Conservation (phyloP, 2,888 invertebrate genomes). For the Sabatieria punctata region DNA sequence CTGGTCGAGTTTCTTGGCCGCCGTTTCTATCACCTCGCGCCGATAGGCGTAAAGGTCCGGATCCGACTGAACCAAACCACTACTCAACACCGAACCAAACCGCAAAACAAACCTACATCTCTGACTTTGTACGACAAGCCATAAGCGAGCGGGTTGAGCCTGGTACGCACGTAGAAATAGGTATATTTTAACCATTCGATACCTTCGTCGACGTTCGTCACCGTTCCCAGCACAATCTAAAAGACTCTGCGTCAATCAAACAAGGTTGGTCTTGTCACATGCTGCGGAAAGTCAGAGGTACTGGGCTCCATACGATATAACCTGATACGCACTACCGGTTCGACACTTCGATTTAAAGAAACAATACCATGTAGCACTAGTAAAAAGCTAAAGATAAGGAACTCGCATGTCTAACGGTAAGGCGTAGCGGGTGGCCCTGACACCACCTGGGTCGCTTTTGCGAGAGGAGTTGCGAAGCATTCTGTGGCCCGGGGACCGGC, state of each 20-base stretch:
- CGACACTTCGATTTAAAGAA: too few species aligned
- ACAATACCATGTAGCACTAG: too few species aligned
- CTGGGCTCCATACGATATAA: conserved; percentile 3
- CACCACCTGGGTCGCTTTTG: too few species aligned
- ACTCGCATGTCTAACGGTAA: too few species aligned
- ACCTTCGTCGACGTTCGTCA: conserved; percentile 83
- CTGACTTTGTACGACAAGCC: conserved; percentile 45
- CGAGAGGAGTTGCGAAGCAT: too few species aligned
- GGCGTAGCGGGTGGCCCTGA: too few species aligned
- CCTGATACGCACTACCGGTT: too few species aligned
- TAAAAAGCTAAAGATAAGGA: too few species aligned
- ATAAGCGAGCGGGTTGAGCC: conserved; percentile 66
- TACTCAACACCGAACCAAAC: background rate
- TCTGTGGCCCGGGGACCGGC: too few species aligned
- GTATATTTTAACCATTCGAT: conserved; percentile 96
- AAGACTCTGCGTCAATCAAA: conserved; percentile 18
- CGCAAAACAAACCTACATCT: conserved; percentile 13
- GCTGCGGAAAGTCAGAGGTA: background rate
- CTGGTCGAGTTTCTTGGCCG: conserved; percentile 69
- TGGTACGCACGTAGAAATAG: conserved; percentile 81
- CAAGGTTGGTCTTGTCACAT: too few species aligned
- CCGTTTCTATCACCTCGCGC: conserved; percentile 54
- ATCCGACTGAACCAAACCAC: conserved; percentile 46
- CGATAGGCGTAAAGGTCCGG: conserved; percentile 59
- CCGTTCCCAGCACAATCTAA: conserved; percentile 77